Evolutionary conservation across 2,888 invertebrate species (phyloP), one percentile per base, ranked within the genome.

Genomic region (Drosophila prolongata): DNA sequence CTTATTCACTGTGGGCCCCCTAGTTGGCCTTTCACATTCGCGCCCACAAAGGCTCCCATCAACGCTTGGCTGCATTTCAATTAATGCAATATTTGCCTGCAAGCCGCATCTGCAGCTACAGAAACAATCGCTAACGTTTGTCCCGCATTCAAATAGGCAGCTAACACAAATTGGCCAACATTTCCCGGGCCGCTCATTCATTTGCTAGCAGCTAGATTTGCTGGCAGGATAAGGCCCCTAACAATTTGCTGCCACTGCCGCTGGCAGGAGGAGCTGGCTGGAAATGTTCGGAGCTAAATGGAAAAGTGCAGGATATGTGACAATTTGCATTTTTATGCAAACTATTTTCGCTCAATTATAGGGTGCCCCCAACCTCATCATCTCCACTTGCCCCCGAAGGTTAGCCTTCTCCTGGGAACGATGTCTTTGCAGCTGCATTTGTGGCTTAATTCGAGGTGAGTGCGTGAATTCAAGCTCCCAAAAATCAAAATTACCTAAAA

Each of bases 301-400:
- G 79, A 80, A 83, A 80, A 82, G 86, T 77, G 76, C 87, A 87
- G 89, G 79, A 89, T 89, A 84, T 83, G 87, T 87, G 84, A 87
- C 87, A 80, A 87, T 83, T 89, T 85, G 81, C 89, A 87, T 89
- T 89, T 85, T 80, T 89, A 85, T 89, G 81, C 84, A 83, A 85
- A 89, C 79, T 79, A 80, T 83, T 79, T 87, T 71, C 79, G 73
- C 88, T 82, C 88, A 83, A 87, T 83, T 83, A 87, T 74, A 67
- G 57, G 13, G 56, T 57, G 11, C n/a, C 37, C 37, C 27, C 14
- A 13, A 11, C 44, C 44, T 34, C 55, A 55, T 40, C 13, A 38
- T 24, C 34, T 9, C 16, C 40, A 61, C 34, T 30, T 40, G 13
- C 27, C 37, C 14, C 44, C 24, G 10, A 34, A 61, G 62, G 49